Conservation (phyloP, 2,113 vertebrate genomes). For the Catharus bicknelli region DNA sequence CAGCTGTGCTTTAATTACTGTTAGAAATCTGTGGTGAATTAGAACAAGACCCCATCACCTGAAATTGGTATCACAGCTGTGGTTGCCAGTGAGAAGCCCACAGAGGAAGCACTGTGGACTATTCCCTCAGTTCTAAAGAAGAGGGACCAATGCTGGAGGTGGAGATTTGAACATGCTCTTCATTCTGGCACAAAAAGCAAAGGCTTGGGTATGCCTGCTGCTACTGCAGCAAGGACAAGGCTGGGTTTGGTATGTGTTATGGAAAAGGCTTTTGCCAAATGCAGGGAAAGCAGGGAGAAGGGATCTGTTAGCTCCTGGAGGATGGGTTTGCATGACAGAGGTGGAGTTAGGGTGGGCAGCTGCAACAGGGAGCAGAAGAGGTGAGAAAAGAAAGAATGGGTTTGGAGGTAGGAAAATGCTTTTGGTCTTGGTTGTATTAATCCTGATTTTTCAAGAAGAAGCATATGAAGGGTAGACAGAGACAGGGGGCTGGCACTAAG, state of each 20-base stretch:
- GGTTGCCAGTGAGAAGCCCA: not conserved
- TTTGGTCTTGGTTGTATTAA: not conserved
- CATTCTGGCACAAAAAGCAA: not conserved
- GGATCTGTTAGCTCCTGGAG: not conserved
- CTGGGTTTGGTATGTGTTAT: not conserved
- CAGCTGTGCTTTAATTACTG: not conserved
- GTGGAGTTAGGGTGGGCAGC: not conserved
- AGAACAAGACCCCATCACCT: not conserved
- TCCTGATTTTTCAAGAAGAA: not conserved
- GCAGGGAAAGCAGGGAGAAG: not conserved
- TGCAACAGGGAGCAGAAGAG: not conserved
- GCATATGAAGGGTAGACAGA: not conserved
- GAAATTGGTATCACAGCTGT: not conserved
- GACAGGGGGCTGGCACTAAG: not conserved
- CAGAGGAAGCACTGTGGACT: not conserved
- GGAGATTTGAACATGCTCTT: rapidly evolving
- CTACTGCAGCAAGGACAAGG: not conserved
- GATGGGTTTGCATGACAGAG: not conserved
- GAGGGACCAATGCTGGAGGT: not conserved
- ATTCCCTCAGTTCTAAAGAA: not conserved
- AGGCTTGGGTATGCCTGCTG: not conserved
- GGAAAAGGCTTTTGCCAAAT: not conserved
- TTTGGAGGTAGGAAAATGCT: not conserved
- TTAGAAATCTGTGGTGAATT: not conserved
- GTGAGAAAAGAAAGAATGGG: not conserved